These are phyloP conservation scores for Passer montanus DNA, from an alignment of 2,113 vertebrate species.

Conservation along the genomic window DNA sequence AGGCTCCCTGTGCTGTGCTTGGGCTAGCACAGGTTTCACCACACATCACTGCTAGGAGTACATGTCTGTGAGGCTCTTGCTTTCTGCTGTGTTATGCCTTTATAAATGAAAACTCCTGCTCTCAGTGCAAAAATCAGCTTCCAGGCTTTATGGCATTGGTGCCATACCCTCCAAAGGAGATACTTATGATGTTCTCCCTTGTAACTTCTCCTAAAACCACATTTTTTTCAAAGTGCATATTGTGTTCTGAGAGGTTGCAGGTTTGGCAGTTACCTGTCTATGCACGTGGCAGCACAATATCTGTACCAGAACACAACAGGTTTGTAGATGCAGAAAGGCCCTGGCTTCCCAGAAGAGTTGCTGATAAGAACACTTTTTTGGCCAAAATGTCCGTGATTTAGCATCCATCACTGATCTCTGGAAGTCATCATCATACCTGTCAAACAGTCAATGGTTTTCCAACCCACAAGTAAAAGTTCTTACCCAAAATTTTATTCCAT, in stretches of 20 bases:
- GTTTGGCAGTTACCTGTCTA: neutral
- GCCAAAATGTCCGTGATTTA: neutral
- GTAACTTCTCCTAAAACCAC: neutral
- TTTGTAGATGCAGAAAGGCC: neutral
- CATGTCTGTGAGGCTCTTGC: neutral
- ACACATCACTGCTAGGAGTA: neutral
- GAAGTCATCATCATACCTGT: neutral
- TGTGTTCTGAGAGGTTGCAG: neutral
- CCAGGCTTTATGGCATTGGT: neutral
- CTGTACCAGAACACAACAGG: neutral
- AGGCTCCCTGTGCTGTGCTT: neutral
- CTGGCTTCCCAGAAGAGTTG: neutral
- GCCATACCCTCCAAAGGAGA: neutral
- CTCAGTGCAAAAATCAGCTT: neutral
- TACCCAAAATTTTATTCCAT: neutral
- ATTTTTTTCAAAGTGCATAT: neutral
- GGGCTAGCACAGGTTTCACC: neutral
- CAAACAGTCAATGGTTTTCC: neutral
- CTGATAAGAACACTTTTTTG: neutral
- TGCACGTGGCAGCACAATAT: neutral
- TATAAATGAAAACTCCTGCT: neutral
- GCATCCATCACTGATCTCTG: neutral
- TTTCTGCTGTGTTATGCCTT: neutral
- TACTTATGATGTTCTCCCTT: neutral
- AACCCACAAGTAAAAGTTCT: neutral